Conservation (phyloP, 30 jellyfish, hydroid and myxozoan species). For the Calvadosia cruxmelitensis region DNA sequence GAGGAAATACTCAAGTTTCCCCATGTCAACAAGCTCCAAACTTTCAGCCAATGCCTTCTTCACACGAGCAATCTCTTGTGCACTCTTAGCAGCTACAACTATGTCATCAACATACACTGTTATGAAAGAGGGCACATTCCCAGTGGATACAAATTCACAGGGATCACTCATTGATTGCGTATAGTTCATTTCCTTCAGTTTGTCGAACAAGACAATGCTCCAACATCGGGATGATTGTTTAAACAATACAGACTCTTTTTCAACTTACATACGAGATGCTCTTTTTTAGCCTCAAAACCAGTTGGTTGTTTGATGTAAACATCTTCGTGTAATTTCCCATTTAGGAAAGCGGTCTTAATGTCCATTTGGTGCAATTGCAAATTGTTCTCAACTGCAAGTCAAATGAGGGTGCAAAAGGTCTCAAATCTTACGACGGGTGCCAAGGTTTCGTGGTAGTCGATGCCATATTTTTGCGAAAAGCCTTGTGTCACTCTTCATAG, state of each 20-base stretch:
- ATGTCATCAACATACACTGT: not conserved
- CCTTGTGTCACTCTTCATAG: not conserved
- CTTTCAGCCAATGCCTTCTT: not conserved
- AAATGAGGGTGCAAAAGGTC: not conserved
- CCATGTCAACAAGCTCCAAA: slow-evolving; percentile 18
- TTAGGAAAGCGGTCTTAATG: not conserved
- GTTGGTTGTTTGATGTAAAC: not conserved
- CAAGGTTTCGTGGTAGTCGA: not conserved
- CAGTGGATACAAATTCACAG: not conserved
- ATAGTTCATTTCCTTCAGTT: not conserved
- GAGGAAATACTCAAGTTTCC: slow-evolving; percentile 10
- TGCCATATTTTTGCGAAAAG: not conserved
- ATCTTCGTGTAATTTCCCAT: not conserved
- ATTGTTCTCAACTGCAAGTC: not conserved
- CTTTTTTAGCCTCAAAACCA: not conserved
- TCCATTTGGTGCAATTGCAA: not conserved
- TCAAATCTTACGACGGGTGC: not conserved
- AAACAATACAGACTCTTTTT: not conserved
- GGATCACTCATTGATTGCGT: not conserved
- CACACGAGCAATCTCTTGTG: not conserved
- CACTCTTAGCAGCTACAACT: not conserved
- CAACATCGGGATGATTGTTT: not conserved
- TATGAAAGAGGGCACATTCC: not conserved
- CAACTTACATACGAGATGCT: not conserved
- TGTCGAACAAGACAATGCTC: not conserved